A percentile compares a stretch with the other conserved stretches of the same genome.
These are phyloP conservation scores for Abrostola tripartita DNA, from an alignment of 2,888 invertebrate species.

Conservation along the genomic window DNA sequence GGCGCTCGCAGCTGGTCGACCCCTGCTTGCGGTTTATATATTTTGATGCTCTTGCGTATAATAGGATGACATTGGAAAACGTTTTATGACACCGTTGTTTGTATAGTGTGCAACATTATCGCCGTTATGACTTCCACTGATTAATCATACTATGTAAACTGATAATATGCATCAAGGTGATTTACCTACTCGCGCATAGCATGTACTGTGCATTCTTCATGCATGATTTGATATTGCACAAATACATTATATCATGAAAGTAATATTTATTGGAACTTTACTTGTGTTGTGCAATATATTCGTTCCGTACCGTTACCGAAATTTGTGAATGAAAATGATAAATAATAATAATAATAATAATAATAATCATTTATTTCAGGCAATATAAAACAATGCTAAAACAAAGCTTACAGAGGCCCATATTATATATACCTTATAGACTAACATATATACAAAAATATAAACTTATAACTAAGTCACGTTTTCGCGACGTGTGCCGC, in stretches of 20 bases:
- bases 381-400: too few relatives aligned
- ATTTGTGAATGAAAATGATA: constrained; percentile 46
- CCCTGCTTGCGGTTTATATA: constrained; percentile 69
- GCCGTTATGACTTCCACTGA: constrained; percentile 30
- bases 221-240: constrained; percentile 6
- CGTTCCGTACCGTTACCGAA: constrained; percentile 36
- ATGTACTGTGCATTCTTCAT: constrained; percentile 10
- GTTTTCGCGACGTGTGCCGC: too few relatives aligned
- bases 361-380: too few relatives aligned
- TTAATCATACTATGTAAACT: constrained; percentile 33
- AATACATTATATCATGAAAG: neutral
- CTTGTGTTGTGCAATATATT: constrained; percentile 22
- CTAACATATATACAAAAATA: too few relatives aligned
- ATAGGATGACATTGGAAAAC: constrained; percentile 46
- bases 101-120: constrained; percentile 40
- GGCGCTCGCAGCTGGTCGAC: constrained; percentile 74
- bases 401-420: too few relatives aligned
- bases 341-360: too few relatives aligned
- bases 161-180: constrained; percentile 40
- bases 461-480: too few relatives aligned
- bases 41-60: constrained; percentile 59
- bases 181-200: constrained; percentile 36
- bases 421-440: too few relatives aligned
- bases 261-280: constrained; percentile 1
- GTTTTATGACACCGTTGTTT: constrained; percentile 47